These are phyloP conservation scores for Halichoeres trimaculatus DNA, from an alignment of 2,113 vertebrate species.

Conservation along the genomic window DNA sequence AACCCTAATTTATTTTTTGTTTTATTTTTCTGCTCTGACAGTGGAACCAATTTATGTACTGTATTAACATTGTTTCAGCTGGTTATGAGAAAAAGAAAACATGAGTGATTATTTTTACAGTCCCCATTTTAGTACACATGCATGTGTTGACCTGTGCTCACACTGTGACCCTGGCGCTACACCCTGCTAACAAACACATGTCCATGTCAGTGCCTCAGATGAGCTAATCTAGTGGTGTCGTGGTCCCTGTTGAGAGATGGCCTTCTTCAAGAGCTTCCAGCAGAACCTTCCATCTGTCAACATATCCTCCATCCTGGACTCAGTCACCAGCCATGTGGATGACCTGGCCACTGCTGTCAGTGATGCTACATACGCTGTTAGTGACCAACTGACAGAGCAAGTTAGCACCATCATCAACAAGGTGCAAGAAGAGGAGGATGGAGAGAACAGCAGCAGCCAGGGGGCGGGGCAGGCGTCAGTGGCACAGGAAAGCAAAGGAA, in stretches of 20 bases:
- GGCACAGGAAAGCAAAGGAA: conserved; percentile 42
- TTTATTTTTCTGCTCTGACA: too few species aligned
- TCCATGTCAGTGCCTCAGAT: conserved; percentile 65
- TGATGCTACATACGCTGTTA: conserved; percentile 88
- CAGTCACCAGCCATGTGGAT: conserved; percentile 90
- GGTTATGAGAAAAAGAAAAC: not conserved
- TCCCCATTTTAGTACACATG: conserved; percentile 6
- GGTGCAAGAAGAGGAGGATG: conserved; percentile 81
- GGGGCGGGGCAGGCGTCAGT: conserved; percentile 29
- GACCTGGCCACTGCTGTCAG: conserved; percentile 89
- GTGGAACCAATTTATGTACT: not conserved
- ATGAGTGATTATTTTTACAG: not conserved
- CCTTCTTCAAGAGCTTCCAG: conserved; percentile 94
- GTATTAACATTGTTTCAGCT: not conserved
- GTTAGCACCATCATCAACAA: conserved; percentile 89
- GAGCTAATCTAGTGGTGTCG: conserved; percentile 58
- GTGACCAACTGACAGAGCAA: conserved; percentile 92
- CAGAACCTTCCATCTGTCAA: conserved; percentile 91
- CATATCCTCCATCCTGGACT: conserved; percentile 88
- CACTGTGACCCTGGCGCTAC: conserved; percentile 21
- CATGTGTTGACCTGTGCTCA: conserved; percentile 11
- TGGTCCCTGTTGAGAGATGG: conserved; percentile 81
- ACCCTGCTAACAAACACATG: conserved; percentile 60
- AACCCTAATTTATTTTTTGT: too few species aligned
- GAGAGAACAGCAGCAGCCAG: conserved; percentile 36